Conservation (phyloP, 2,797 vertebrate species). For the Loris lydekkerianus region DNA sequence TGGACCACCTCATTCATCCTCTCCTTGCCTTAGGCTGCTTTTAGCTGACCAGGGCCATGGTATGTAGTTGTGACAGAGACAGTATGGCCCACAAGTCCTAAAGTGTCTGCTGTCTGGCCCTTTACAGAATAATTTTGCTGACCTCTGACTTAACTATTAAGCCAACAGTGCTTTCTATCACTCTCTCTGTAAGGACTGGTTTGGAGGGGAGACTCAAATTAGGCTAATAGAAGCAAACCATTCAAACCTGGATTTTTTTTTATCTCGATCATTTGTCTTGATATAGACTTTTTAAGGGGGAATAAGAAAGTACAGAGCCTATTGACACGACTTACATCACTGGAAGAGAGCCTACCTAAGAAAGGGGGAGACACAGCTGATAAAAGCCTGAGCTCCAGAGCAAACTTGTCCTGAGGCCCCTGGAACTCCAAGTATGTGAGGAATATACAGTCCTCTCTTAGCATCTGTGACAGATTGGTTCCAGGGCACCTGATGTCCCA, state of each 20-base stretch:
- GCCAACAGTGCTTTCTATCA: background rate
- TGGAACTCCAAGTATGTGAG: background rate
- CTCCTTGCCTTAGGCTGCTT: background rate
- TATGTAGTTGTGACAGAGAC: background rate
- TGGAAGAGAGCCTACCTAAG: background rate
- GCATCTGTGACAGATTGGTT: background rate
- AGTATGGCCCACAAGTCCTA: background rate
- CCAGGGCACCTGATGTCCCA: background rate
- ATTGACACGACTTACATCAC: rapidly evolving
- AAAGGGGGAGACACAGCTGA: background rate
- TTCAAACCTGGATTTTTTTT: background rate
- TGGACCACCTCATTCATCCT: background rate
- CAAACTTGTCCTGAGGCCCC: background rate
- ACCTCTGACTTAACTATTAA: background rate
- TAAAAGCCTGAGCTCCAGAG: too few relatives aligned
- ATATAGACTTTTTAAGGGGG: background rate
- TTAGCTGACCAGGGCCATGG: rapidly evolving
- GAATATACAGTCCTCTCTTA: background rate
- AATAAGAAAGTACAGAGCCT: background rate
- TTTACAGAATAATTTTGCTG: background rate
- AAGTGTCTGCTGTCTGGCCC: too few relatives aligned
- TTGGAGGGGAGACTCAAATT: background rate
- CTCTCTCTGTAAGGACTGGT: background rate
- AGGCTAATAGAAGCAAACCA: too few relatives aligned
- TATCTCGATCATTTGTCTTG: background rate